These are phyloP conservation scores for Isotomurus palustris DNA, from an alignment of 2,888 invertebrate genomes.

Conservation along the genomic window DNA sequence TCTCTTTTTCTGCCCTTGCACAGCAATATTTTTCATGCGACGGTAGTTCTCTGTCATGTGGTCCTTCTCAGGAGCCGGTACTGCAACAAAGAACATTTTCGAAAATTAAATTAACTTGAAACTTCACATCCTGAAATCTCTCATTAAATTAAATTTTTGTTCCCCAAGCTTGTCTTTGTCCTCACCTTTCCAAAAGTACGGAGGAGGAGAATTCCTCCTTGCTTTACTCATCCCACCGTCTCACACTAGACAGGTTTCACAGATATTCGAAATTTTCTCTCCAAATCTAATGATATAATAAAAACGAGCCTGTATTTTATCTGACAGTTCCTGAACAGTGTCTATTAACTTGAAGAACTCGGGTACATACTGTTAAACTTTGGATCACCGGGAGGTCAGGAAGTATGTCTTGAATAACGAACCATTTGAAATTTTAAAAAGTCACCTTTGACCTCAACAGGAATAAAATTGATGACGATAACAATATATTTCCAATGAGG, in stretches of 20 bases:
- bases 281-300: no score
- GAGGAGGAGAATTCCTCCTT: constrained; percentile 15
- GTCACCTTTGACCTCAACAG: no score
- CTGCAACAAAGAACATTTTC: constrained; percentile 16
- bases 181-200: constrained; percentile 36
- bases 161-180: background rate
- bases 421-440: no score
- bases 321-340: no score
- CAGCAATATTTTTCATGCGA: constrained; percentile 32
- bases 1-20: constrained; percentile 31
- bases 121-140: background rate
- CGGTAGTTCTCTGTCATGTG: constrained; percentile 42
- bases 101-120: background rate
- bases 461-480: no score
- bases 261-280: background rate
- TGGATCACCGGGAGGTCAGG: no score
- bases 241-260: background rate
- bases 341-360: no score
- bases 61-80: constrained; percentile 40
- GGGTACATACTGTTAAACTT: no score
- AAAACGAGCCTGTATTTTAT: no score
- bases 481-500: no score
- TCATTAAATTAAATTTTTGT: no score
- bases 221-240: constrained; percentile 5
- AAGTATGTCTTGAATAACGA: no score